A percentile compares a stretch with the other conserved stretches of the same genome.
Conservation (phyloP, 2,113 vertebrate species). For the Cyprinus carpio region DNA sequence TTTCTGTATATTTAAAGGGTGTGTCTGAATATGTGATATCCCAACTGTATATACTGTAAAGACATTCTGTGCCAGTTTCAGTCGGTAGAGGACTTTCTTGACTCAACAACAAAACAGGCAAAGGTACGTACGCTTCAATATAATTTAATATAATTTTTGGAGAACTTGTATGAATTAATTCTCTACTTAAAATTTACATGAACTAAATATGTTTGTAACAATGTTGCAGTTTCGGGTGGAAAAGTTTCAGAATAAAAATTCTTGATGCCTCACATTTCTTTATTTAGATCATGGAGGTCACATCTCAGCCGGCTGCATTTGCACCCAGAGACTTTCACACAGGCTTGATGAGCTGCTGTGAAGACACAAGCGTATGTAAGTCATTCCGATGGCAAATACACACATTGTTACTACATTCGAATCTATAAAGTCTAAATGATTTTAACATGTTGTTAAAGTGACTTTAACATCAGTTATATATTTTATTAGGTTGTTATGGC, state of each 20-base stretch:
- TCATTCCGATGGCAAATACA: background rate
- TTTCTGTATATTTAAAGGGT: background rate
- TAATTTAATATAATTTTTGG: background rate
- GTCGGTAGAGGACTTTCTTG: background rate
- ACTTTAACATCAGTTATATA: background rate
- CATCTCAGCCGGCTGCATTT: conserved; percentile 45
- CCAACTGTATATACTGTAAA: conserved; percentile 10
- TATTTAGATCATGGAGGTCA: conserved; percentile 63
- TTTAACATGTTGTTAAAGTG: no score
- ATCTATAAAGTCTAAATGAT: no score
- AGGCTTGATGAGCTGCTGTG: conserved; percentile 52
- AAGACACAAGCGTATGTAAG: conserved; percentile 71
- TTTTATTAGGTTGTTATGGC: conserved; percentile 73
- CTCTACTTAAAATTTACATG: background rate
- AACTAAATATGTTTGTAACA: background rate
- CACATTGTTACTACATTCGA: no score
- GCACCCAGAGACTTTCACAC: conserved; percentile 71
- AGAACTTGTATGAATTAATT: background rate
- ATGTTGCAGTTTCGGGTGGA: background rate
- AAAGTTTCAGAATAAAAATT: background rate
- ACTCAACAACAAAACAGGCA: background rate
- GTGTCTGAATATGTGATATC: background rate
- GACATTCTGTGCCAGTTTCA: background rate
- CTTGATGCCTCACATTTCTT: background rate
- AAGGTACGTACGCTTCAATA: background rate